Conservation (phyloP, 1,140 invertebrate genomes). For the Zaprionus camerounensis region DNA sequence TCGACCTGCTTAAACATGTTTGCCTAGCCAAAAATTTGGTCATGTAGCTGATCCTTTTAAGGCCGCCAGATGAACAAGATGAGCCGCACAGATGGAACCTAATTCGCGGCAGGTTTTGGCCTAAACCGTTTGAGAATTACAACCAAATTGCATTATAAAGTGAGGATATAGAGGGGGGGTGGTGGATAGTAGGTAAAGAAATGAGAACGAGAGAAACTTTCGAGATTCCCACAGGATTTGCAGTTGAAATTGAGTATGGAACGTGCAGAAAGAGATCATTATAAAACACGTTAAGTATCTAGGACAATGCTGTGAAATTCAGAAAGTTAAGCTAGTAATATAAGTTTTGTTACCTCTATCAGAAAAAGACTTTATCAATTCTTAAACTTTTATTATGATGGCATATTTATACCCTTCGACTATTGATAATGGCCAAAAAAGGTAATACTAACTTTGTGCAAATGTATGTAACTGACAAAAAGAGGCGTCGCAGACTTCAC, state of each 20-base stretch:
- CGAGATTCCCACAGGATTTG: background rate
- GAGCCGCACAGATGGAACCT: slow-evolving; percentile 8
- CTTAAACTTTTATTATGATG: too few species aligned
- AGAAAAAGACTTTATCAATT: too few species aligned
- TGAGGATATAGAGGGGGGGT: background rate
- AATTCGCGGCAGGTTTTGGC: slow-evolving; percentile 2
- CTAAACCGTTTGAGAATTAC: slow-evolving; percentile 10
- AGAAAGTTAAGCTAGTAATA: too few species aligned
- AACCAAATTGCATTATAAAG: background rate
- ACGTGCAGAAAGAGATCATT: background rate
- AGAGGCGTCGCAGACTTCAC: fast-evolving
- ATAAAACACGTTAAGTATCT: too few species aligned
- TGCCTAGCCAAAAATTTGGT: background rate
- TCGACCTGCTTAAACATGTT: background rate
- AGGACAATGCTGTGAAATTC: too few species aligned
- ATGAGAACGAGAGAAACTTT: background rate
- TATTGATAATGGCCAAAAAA: too few species aligned
- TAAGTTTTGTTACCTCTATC: too few species aligned
- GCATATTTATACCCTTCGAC: too few species aligned
- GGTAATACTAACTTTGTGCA: too few species aligned
- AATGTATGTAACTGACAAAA: too few species aligned
- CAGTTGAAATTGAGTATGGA: background rate
- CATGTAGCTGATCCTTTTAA: slow-evolving; percentile 8
- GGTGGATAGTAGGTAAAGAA: background rate
- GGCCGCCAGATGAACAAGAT: slow-evolving; percentile 10